Base-by-base conservation (phyloP, 1,140 invertebrate species). In the Limonius californicus region DNA sequence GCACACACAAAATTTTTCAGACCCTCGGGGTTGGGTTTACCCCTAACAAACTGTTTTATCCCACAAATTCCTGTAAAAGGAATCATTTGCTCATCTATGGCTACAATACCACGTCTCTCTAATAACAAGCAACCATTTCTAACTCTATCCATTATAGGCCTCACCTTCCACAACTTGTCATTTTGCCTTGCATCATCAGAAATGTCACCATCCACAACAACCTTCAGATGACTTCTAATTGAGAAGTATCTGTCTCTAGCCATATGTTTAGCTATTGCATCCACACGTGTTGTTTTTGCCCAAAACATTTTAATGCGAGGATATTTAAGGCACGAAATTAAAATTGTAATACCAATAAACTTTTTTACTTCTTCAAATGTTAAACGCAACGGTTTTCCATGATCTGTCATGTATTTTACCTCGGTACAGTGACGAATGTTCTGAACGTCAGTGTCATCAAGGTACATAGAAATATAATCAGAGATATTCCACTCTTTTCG, bases 1-100 rank as follows among this genome's bases (percentile, higher is more conserved):
- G 69, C 66, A 18, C 64, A 21, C 0, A 72, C 70, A 64, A 74
- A 69, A 55, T 67, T 68, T 62, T 73, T 70, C 62, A 69, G 55
- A 9, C 68, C 68, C 18, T 58, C 57, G 16, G 65, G 63, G 57
- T 69, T 68, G 1, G 65, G 67, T 42, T 68, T 68, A 8, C 42
- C 56, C 7, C 23, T 27, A 2, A 58, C 55, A 42, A 63, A 63
- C 20, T 58, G 42, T 16, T 63, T 63, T 1, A 58, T 11, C 1
- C 18, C 21, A 43, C 62, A 64, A 9, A 30, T 19, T n/a, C 47
- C 57, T 2, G 62, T 63, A 53, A 63, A 62, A 4, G 61, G 61
- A 7, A 62, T 58, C 55, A 62, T 62, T 23, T 62, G 55, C 23
- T 62, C 61, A 14, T 58, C 61, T 0, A 62, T 47, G 12, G 54